Evolutionary conservation across 2,888 invertebrate genomes (phyloP).

Genomic region (Clivina fossor): DNA sequence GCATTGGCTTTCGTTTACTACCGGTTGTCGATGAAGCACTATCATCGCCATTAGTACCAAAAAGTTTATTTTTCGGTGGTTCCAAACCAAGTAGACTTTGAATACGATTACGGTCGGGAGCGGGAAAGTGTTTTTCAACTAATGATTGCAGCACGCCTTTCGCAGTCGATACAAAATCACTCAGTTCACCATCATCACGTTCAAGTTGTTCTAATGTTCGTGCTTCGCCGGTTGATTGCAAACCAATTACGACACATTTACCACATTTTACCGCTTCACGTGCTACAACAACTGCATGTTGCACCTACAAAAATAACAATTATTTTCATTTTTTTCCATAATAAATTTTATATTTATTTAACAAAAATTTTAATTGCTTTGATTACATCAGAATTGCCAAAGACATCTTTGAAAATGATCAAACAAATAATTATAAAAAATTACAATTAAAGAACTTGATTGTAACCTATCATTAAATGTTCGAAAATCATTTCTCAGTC

Average conservation of each 20-base stretch:
- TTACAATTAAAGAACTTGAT: too few relatives aligned
- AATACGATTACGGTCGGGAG: slow-evolving; percentile 85
- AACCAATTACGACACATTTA: slow-evolving; percentile 98
- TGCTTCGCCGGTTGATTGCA: slow-evolving; percentile 99
- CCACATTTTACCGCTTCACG: slow-evolving; percentile 89
- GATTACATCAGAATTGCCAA: too few relatives aligned
- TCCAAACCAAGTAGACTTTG: slow-evolving; percentile 65
- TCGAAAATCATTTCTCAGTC: too few relatives aligned
- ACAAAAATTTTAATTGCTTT: too few relatives aligned
- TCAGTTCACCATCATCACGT: slow-evolving; percentile 93
- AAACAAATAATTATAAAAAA: too few relatives aligned
- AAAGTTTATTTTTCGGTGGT: background rate
- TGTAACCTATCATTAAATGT: too few relatives aligned
- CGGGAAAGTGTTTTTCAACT: slow-evolving; percentile 98
- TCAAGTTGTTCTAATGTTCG: slow-evolving; percentile 95
- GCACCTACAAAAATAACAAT: slow-evolving; percentile 66
- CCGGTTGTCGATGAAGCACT: slow-evolving; percentile 40
- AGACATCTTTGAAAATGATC: too few relatives aligned
- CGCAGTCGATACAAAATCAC: slow-evolving; percentile 96
- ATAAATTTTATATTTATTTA: too few relatives aligned
- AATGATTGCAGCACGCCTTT: slow-evolving; percentile 95
- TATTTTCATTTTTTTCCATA: too few relatives aligned
- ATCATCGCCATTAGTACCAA: background rate
- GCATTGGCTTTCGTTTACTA: slow-evolving; percentile 62
- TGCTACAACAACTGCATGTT: slow-evolving; percentile 73